Base-by-base conservation (phyloP, 1,140 invertebrate species). In the Doryteuthis pealeii region DNA sequence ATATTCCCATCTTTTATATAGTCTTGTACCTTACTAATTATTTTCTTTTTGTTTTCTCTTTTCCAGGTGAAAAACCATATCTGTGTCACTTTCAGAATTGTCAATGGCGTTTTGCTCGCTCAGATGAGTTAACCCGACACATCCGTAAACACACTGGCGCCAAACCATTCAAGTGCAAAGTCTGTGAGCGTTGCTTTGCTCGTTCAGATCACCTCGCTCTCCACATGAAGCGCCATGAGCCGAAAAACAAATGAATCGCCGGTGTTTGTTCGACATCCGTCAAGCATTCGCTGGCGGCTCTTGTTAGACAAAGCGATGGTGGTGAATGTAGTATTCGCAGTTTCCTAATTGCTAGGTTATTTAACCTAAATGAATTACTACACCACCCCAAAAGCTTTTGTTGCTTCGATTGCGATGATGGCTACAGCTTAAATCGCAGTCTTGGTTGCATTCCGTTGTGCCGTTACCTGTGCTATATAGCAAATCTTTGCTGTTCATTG, bases 61-160 rank as follows among this genome's bases (percentile, higher is more conserved):
- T 80, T 80, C 8, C 83, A 85, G 88, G 87, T 68, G 88, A 89
- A 75, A 89, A 90, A 72, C 88, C 88, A 8, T 89, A 89, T 80
- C 82, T 77, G 18, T 89, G 88, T 78, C 83, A 84, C 71, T 89
- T 88, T 78, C 82, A 83, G 28, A 85, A 77, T 31, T 99, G 98
- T 89, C 97, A 99, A 87, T 91, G 97, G 74, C 90, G 97, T 68
- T 99, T 99, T 88, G 98, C 96, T 5, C 91, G 98, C 66, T 97
- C 95, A 26, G 98, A 99, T 89, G 98, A 99, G 88, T 91, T 99
- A 32, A 99, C 98, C 8, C 78, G 89, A 33, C 88, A 89, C 78
- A 85, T 88, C 71, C 82, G 88, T 71, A 89, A 89, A 74, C 87
- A 89, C 79, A 89, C 87, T 0, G 88, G 89, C 31, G 85, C 87